Evolutionary conservation across 2,888 invertebrate genomes (phyloP), one percentile per base, ranked within the genome.

Genomic region (Lepidonotus clava): DNA sequence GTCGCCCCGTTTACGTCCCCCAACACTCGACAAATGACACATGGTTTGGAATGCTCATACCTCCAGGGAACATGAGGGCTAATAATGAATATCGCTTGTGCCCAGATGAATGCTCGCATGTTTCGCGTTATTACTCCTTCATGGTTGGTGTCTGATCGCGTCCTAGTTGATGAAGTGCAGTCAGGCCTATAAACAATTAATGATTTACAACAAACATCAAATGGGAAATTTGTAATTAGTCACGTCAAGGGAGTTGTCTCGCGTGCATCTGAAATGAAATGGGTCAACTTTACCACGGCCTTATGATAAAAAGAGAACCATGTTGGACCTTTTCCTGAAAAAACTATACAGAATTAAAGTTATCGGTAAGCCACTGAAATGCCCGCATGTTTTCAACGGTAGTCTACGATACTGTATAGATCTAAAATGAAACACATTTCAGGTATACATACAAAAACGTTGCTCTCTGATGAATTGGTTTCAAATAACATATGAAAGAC

Each of bases 161-260:
- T 4, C 36, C 71, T 18, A 71, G 21, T 18, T 71, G 71, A 38
- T 71, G 71, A 71, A 34, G 71, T 71, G 71, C 34, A 71, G 14
- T 38, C 71, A 71, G 36, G 36, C 71, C 71, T 71, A 38, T 18
- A 71, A 71, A 71, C 71, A 71, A 71, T 71, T 71, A 71, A 71
- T 71, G 71, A 71, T 71, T 71, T 6, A 71, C 36, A 71, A n/a
- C 71, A 71, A 71, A 71, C 71, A 71, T 71, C 71, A 71, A 34
- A 71, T 71, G 38, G 71, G 71, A 71, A 71, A 71, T 71, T 71
- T 34, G 36, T 71, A 71, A 71, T 71, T 71, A 71, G 71, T 71
- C 71, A 71, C 71, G 71, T 36, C 71, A 71, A 71, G 34, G 28
- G 71, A 38, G 21, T 38, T n/a, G 71, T 18, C 38, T 71, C 71